These are phyloP conservation scores for Tachina lurida DNA, from an alignment of 2,888 invertebrate genomes.

Conservation along the genomic window DNA sequence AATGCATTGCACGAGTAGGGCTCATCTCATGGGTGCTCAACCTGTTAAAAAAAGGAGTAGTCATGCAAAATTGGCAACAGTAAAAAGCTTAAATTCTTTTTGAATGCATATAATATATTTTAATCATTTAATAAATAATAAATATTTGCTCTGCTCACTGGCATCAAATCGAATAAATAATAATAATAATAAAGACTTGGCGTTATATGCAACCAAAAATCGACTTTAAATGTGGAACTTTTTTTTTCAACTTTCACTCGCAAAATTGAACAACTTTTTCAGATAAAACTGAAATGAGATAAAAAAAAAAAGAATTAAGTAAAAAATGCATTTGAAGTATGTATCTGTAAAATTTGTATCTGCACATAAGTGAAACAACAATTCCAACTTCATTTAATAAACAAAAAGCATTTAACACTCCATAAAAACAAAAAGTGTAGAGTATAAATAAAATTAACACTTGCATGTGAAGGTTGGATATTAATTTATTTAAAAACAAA, in stretches of 20 bases:
- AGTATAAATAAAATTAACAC: constrained; percentile 56
- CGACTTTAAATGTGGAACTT: constrained; percentile 2
- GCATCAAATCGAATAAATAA: no score
- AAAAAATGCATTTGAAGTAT: constrained; percentile 10
- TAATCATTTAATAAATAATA: no score
- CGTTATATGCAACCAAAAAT: constrained; percentile 25
- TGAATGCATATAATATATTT: no score
- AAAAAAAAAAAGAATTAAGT: background rate
- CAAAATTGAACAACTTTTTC: background rate
- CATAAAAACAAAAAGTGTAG: constrained; percentile 21
- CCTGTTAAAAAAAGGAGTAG: no score
- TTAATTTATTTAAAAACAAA: constrained; percentile 36
- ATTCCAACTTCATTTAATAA: constrained; percentile 40
- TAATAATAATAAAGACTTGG: no score
- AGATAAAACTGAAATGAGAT: constrained; percentile 7
- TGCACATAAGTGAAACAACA: constrained; percentile 33
- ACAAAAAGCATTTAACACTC: constrained; percentile 40
- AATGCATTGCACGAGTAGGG: no score
- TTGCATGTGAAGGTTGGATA: constrained; percentile 44
- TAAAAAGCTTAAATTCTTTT: no score
- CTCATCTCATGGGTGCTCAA: no score
- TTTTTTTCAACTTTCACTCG: background rate
- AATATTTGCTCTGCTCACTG: no score
- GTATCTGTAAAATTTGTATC: constrained; percentile 20
- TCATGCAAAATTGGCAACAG: no score